Conservation (phyloP, 1,140 invertebrate species). For the Zaprionus ghesquierei region DNA sequence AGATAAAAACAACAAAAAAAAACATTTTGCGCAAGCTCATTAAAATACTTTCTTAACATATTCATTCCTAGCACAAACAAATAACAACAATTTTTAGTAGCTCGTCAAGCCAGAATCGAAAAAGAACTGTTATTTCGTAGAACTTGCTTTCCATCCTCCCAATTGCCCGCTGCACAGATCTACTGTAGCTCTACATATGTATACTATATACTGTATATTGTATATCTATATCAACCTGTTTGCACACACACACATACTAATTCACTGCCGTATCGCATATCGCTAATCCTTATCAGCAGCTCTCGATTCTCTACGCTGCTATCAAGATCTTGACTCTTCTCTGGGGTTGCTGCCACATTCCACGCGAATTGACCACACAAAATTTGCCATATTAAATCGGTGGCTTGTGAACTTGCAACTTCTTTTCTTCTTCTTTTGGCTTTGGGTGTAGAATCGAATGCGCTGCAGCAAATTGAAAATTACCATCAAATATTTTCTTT, state of each 20-base stretch:
- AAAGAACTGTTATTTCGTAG: not conserved
- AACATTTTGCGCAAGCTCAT: not conserved
- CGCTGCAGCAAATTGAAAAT: slow-evolving; percentile 48
- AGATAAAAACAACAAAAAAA: too few species aligned
- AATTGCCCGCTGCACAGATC: not conserved
- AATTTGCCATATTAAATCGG: slow-evolving; percentile 15
- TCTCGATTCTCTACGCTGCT: not conserved
- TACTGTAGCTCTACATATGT: too few species aligned
- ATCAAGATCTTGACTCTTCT: not conserved
- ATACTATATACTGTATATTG: not conserved
- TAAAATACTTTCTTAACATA: not conserved
- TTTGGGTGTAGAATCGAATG: slow-evolving; percentile 6
- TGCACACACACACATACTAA: not conserved
- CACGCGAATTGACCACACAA: slow-evolving; percentile 34
- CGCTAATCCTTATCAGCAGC: not conserved
- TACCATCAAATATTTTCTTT: slow-evolving; percentile 46
- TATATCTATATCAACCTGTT: slow-evolving; percentile 6
- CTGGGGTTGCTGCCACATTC: slow-evolving; percentile 14
- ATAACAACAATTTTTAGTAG: not conserved
- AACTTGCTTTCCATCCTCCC: not conserved
- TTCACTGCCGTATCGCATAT: too few species aligned
- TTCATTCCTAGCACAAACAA: not conserved
- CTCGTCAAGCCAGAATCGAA: not conserved
- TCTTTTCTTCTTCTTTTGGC: slow-evolving; percentile 3
- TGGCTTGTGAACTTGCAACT: slow-evolving; percentile 39